Percentiles rank a stretch among this genome's conserved stretches.
Evolutionary conservation across 1,140 invertebrate genomes (phyloP).

Genomic region (Holotrichia oblita): DNA sequence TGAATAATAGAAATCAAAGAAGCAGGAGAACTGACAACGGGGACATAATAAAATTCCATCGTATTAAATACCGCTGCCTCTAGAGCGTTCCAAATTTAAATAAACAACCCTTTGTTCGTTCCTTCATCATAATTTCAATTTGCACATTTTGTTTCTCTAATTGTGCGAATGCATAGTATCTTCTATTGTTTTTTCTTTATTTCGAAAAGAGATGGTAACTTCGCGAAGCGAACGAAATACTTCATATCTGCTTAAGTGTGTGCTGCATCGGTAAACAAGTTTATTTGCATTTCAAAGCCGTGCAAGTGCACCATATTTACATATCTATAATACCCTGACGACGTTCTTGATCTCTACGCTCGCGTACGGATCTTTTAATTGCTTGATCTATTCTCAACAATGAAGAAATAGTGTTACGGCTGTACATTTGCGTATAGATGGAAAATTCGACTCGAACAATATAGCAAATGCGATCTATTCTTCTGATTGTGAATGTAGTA

Average conservation of each 20-base stretch:
- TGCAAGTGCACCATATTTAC: background rate
- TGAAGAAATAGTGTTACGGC: background rate
- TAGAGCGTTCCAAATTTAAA: conserved; percentile 1
- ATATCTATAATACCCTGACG: background rate
- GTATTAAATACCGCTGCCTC: background rate
- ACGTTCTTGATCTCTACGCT: conserved; percentile 5
- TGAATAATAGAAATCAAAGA: too few species aligned
- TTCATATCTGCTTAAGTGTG: conserved; percentile 7
- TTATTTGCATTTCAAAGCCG: conserved; percentile 12
- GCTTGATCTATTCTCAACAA: conserved; percentile 1
- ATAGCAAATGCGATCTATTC: background rate
- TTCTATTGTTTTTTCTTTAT: conserved; percentile 13
- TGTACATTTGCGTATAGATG: conserved; percentile 2
- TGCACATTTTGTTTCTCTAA: background rate
- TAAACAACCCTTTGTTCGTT: conserved; percentile 13
- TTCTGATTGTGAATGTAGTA: too few species aligned
- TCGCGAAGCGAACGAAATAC: background rate
- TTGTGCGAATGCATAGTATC: background rate
- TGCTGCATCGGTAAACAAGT: conserved; percentile 5
- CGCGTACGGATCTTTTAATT: background rate
- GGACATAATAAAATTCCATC: too few species aligned
- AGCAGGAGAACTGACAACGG: too few species aligned
- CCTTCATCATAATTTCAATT: too few species aligned
- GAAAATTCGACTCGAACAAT: background rate
- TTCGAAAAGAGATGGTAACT: background rate